Conservation (phyloP, 2,888 invertebrate genomes). For the Campoplex nolae region DNA sequence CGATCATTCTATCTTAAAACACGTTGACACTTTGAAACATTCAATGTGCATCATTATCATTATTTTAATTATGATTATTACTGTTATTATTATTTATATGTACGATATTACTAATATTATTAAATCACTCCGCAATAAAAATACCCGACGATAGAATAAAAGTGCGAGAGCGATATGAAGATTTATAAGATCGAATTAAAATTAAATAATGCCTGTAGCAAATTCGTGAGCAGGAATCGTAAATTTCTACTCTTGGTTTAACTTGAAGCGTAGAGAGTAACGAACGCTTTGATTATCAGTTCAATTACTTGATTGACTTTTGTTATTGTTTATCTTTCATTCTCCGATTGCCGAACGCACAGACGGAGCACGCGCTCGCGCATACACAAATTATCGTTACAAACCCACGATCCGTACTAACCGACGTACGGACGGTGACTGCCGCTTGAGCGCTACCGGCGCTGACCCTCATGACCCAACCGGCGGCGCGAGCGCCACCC, state of each 20-base stretch:
- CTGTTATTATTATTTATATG: background rate
- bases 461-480: conserved; percentile 11
- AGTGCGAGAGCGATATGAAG: background rate
- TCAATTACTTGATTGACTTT: background rate
- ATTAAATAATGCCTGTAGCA: background rate
- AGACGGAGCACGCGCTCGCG: conserved; percentile 44
- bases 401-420: conserved; percentile 69
- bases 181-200: background rate
- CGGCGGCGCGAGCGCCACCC: conserved; percentile 36
- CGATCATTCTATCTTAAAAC: background rate
- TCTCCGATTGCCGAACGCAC: conserved; percentile 33
- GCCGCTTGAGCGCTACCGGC: conserved; percentile 66
- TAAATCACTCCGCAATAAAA: conserved; percentile 9
- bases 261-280: conserved; percentile 25
- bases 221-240: conserved; percentile 1
- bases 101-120: background rate
- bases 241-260: conserved; percentile 11
- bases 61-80: background rate
- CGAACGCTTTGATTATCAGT: background rate
- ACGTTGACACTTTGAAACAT: conserved; percentile 8
- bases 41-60: conserved; percentile 18
- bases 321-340: conserved; percentile 16
- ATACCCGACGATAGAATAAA: background rate
- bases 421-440: conserved; percentile 80
- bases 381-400: conserved; percentile 19